Base-by-base conservation (phyloP, 2,797 vertebrate species). In the Hapalemur alaotrensis region DNA sequence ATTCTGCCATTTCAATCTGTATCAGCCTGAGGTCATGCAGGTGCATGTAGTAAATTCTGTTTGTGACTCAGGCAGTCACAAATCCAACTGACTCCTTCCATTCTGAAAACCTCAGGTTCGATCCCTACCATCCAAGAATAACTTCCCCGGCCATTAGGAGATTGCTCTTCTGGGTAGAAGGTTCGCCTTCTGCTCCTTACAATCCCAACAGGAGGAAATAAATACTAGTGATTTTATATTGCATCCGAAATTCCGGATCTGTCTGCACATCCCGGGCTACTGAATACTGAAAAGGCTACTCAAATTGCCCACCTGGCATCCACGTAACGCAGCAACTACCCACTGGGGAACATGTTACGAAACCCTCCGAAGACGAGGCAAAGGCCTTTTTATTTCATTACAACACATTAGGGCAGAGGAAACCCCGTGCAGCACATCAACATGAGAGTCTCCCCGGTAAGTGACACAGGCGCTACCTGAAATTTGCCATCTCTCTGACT, bases 351-450 rank as follows among this genome's bases (percentile, higher is more conserved):
- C 43, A 46, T 15, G 7, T 35, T 65, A 28, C 8, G n/a, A 69
- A 92, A 35, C 17, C 43, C 35, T 93, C 52, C 63, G 73, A 75
- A 73, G 28, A 88, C 18, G 22, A 87, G 20, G n/a, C 50, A 79
- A 73, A 89, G 82, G 43, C 4, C 72, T 38, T 93, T 90, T 95
- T 78, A 92, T 32, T 67, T 96, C 86, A 88, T 52, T 54, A 63
- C 30, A 52, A 46, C 38, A 75, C 22, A 18, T 32, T 20, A 67
- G 25, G 23, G 48, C 13, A 67, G 28, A 92, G 32, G 46, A 81
- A 93, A 80, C 43, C 2, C 7, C 22, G 5, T 13, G 5, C 9
- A 7, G 3, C 22, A 28, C 2, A 0, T 78, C 41, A 65, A 48
- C 43, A 17, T 59, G 0, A 25, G 22, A 63, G 43, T 35, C 14